phyloP scores from a whole-genome alignment of 2,888 invertebrate species.

The Pinctada fucata region DNA sequence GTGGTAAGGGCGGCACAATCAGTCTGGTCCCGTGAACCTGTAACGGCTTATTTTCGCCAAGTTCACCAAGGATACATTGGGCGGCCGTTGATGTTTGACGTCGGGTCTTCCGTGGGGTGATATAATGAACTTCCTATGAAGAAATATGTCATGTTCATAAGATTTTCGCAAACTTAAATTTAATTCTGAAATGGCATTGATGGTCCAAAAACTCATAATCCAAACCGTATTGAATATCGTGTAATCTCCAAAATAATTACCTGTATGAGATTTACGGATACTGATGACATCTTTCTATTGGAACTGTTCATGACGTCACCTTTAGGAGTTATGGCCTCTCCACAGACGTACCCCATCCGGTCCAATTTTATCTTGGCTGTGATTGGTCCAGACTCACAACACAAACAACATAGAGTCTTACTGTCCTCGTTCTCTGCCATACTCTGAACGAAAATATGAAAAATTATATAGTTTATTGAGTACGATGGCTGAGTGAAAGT shows the following conservation, averaged over 20 bases:
- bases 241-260: not conserved
- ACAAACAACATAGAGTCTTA: constrained; percentile 80
- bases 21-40: not conserved
- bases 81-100: not conserved
- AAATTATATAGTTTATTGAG: no score
- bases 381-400: constrained; percentile 86
- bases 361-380: constrained; percentile 91
- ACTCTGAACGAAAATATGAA: constrained; percentile 34
- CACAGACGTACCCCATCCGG: constrained; percentile 95
- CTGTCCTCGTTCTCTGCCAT: constrained; percentile 83
- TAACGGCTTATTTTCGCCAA: not conserved
- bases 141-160: no score
- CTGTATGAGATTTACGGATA: not conserved
- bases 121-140: not conserved
- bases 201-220: no score
- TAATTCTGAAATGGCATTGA: no score
- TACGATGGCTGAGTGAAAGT: no score
- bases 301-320: not conserved
- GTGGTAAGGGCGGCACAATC: not conserved
- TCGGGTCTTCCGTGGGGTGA: not conserved
- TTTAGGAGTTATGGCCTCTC: constrained; percentile 82
- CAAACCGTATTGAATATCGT: no score
- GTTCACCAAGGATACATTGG: not conserved
- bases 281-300: not conserved
- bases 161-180: no score